phyloP scores from a whole-genome alignment of 2,797 vertebrate species.

The Hippopotamyrus pictus region DNA sequence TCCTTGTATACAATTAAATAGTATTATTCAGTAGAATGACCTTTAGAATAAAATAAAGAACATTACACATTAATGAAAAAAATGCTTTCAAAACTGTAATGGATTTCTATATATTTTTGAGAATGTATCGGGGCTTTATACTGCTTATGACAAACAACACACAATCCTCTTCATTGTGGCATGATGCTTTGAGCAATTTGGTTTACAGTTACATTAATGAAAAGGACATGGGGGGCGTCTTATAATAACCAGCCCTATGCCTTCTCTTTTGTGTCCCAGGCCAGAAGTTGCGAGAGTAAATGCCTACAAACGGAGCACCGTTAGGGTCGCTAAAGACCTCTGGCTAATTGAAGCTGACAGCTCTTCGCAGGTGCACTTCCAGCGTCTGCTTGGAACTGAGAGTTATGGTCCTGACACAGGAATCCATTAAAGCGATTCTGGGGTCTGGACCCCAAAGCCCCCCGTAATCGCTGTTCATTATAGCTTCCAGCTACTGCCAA shows the following conservation, averaged over 20 bases:
- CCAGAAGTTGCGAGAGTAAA: conserved; percentile 56
- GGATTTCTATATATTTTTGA: not conserved
- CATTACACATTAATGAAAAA: not conserved
- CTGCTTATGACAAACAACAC: not conserved
- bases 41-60: not conserved
- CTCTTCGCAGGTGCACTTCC: conserved; percentile 66
- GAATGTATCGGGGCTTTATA: not conserved
- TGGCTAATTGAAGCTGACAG: conserved; percentile 46
- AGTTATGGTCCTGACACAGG: conserved; percentile 72
- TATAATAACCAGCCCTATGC: conserved; percentile 68
- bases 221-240: conserved; percentile 56
- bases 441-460: conserved; percentile 61
- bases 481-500: conserved; percentile 65
- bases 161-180: conserved; percentile 25
- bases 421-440: conserved; percentile 79
- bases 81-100: not conserved
- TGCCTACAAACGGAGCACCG: conserved; percentile 44
- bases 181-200: conserved; percentile 52
- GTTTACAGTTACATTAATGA: conserved; percentile 55
- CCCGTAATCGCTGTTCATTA: conserved; percentile 70
- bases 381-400: conserved; percentile 48
- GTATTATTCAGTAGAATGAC: not conserved
- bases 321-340: conserved; percentile 32
- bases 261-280: conserved; percentile 41
- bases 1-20: not conserved